These are phyloP conservation scores for Morinoia aosen DNA, from an alignment of 2,888 invertebrate species.

Conservation along the genomic window DNA sequence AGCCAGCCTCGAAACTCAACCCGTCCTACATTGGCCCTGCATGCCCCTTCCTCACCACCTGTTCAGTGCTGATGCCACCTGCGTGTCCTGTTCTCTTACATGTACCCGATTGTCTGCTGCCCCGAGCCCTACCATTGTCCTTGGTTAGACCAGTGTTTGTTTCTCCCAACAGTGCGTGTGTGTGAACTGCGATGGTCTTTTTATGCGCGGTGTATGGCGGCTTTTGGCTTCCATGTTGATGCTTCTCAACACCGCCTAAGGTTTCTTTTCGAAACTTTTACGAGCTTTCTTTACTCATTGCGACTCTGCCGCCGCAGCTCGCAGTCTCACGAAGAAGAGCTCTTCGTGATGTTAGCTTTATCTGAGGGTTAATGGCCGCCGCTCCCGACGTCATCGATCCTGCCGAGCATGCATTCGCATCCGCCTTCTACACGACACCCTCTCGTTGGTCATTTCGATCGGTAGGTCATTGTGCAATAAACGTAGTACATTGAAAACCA, in stretches of 20 bases:
- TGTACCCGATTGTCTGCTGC: neutral
- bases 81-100: neutral
- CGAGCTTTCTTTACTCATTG: constrained; percentile 52
- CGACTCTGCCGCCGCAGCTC: constrained; percentile 7
- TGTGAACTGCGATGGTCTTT: constrained; percentile 33
- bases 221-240: constrained; percentile 46
- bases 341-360: constrained; percentile 40
- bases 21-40: neutral
- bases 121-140: neutral
- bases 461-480: no score
- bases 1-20: neutral
- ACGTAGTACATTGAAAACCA: no score
- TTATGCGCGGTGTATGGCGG: constrained; percentile 33
- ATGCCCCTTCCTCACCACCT: neutral
- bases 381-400: neutral
- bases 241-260: constrained; percentile 21
- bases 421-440: neutral
- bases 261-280: constrained; percentile 44
- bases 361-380: neutral
- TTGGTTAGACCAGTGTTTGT: constrained; percentile 20
- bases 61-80: neutral
- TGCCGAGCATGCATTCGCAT: neutral
- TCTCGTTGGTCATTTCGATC: neutral
- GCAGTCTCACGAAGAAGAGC: constrained; percentile 29
- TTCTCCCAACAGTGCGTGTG: constrained; percentile 41